Base-by-base conservation (phyloP, 1,140 invertebrate genomes). In the Halictus rubicundus region DNA sequence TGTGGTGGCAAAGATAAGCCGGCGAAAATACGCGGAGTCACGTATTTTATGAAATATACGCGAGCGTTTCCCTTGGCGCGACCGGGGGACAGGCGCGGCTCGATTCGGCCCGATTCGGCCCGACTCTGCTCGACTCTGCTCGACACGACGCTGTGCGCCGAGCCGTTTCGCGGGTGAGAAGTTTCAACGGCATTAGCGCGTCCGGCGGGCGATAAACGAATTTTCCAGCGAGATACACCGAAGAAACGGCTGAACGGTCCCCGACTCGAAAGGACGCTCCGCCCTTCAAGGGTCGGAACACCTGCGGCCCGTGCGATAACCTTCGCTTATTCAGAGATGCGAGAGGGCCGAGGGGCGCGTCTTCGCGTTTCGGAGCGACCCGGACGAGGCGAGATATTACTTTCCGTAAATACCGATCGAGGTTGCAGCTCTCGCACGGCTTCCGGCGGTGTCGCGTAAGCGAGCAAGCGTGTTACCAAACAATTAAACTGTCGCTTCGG, bases 21-120 rank as follows among this genome's bases (percentile, higher is more conserved):
- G 76, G 79, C 32, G 80, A 88, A 89, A 90, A 90, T 90, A 89
- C 87, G 89, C 89, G 54, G 82, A 89, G 90, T 91, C 90, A 91
- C 89, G 90, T 91, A 90, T 89, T 90, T 90, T 88, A 89, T 91
- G 88, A 90, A 89, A 90, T 87, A 86, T 88, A 87, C 82, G 84
- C 81, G 59, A 80, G 84, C 68, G 60, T 71, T 78, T 42, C 59
- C 6, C 75, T n/a, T 10, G 32, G 68, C 1, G 19, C 27, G 14
- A 66, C 14, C 19, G 27, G n/a, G 65, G 25, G 57, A 23, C 39
- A 64, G 21, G 49, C 49, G 21, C 0, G 6, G 49, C 42, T 46
- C 42, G 42, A 12, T 14, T 46, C 42, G 42, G 10, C 42, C 10
- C 42, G 42, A 14, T 9, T 10, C 39, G 5, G 49, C 14, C 1